Evolutionary conservation across 2,113 vertebrate genomes (phyloP), one percentile per base, ranked within the genome.

Genomic region (Danionella cerebrum): DNA sequence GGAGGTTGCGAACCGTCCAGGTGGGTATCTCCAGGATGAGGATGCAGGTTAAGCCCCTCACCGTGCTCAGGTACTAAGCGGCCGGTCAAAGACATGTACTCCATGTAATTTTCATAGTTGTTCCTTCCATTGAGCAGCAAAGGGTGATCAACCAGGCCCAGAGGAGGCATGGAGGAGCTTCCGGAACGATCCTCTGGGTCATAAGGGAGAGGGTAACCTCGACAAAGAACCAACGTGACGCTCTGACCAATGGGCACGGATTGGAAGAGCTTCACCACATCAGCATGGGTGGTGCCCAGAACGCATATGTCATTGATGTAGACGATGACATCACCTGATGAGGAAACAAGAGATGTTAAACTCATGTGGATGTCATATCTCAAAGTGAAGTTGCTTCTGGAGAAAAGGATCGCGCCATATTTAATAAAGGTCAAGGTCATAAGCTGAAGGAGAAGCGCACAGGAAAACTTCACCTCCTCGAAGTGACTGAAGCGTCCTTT

Each of bases 241-340:
- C 96, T 97, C 85, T 99, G 96, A 71, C 96, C 94, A 62, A 99
- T 98, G 31, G 94, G 96, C 69, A 99, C 94, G 21, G 96, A 98
- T 89, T 99, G 96, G 90, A 99, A 99, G 79, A 99, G 93, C 88
- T 99, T 98, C 85, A 99, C 96, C 73, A 99, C 96, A 72, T 99
- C 96, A 33, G 96, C 96, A 74, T 99, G 96, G 45, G 96, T 99
- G 82, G 97, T 95, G 78, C 96, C 97, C 62, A 99, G 90, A 80
- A 98, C 96, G 75, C 97, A 98, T 79, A 98, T 94, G 89, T 99
- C 95, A 78, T 99, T 99, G 83, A 99, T 97, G 90, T 98, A 98
- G 84, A 99, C 97, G 70, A 99, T 98, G 81, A 99, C 97, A 71
- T 99, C 97, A 88, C 97, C 97, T 99, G 24, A 52, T 65, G 36